Evolutionary conservation across 2,797 vertebrate genomes (phyloP), one percentile per base, ranked within the genome.

Genomic region (Oreortyx pictus): DNA sequence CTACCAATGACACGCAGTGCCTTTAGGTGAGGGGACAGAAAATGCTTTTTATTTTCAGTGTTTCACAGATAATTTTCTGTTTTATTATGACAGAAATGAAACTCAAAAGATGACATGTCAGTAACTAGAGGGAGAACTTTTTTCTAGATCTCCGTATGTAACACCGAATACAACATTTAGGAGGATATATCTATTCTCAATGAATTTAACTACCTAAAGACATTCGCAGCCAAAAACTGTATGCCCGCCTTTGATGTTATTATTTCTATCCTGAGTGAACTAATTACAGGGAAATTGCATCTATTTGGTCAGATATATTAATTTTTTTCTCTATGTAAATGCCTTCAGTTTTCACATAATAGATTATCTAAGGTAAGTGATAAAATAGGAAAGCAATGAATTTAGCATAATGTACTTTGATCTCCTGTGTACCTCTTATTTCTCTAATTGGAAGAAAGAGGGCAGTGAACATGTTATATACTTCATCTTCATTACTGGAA

Each of bases 401-500:
- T 81, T 83, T 75, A 78, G 39, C 62, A 24, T 72, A 89, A 82
- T 37, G 19, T 56, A 76, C 46, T 52, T 95, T 90, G 78, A 85
- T 90, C 73, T 90, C 24, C 18, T 35, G 3, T 61, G 59, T 81
- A 49, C n/a, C 31, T 62, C 13, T 86, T 87, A 66, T 62, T 9
- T 67, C 47, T 39, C 49, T 90, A 92, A 37, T 27, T 85, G 31
- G 39, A 82, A 87, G 71, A 65, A 91, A 79, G 47, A 88, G 41
- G 29, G 46, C 61, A 78, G 57, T 65, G 65, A 88, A 87, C 57
- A 93, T 85, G 68, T 90, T 88, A 87, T 41, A 66, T 39, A 68
- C 59, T 89, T 92, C 89, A 89, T 92, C 91, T 86, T 70, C 57
- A 11, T 59, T 93, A 70, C 61, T 89, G 90, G 65, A 94, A 37